A percentile compares a stretch with the other conserved stretches of the same genome.
Evolutionary conservation across 1,140 invertebrate genomes (phyloP).

Genomic region (Aradophagus sp.): DNA sequence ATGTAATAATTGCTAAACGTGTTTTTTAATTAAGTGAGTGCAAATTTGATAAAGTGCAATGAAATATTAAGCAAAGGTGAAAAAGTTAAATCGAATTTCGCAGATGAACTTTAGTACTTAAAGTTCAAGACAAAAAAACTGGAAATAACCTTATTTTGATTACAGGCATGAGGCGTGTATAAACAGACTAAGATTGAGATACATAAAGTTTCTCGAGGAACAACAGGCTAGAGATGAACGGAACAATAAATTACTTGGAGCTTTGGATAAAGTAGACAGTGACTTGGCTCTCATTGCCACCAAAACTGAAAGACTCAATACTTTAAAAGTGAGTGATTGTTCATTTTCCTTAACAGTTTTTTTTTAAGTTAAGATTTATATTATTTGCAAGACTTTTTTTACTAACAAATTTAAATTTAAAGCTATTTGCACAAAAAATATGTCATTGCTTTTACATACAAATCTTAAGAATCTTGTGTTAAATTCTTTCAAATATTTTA

Average conservation of each 20-base stretch:
- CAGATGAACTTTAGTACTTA: too few species aligned
- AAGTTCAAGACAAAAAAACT: too few species aligned
- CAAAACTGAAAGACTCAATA: constrained; percentile 78
- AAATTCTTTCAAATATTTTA: too few species aligned
- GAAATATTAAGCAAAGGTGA: too few species aligned
- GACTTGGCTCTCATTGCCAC: constrained; percentile 76
- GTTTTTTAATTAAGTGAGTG: too few species aligned
- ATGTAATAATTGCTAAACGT: too few species aligned
- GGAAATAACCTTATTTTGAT: constrained; percentile 1
- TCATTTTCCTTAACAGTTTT: background rate
- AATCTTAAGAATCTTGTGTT: too few species aligned
- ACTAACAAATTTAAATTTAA: too few species aligned
- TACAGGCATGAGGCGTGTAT: constrained; percentile 71
- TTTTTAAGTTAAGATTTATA: constrained; percentile 4
- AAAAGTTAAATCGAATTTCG: background rate
- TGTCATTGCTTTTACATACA: too few species aligned
- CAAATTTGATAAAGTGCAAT: too few species aligned
- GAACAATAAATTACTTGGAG: constrained; percentile 77
- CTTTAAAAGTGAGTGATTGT: constrained; percentile 72
- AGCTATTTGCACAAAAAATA: too few species aligned
- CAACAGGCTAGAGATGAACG: constrained; percentile 77
- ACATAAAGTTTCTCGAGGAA: constrained; percentile 78
- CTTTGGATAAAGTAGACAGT: constrained; percentile 77
- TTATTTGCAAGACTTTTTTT: too few species aligned
- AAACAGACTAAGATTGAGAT: constrained; percentile 76